Evolutionary conservation across 1,140 invertebrate genomes (phyloP).

Genomic region (Ditylenchus dipsaci): DNA sequence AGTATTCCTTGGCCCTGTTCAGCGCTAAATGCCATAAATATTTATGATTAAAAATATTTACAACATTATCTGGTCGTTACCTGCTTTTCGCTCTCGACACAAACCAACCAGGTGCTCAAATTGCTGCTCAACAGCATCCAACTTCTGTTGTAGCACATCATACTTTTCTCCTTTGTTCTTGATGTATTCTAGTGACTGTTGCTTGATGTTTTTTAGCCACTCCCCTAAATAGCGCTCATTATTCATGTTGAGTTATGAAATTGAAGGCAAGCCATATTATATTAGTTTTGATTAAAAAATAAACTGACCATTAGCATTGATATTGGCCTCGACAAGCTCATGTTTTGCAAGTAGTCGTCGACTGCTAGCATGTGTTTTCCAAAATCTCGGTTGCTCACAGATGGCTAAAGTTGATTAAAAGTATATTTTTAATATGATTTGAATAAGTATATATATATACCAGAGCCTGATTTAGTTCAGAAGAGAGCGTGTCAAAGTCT

Average conservation of each 20-base stretch:
- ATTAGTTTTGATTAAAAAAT: conserved; percentile 61
- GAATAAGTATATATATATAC: conserved; percentile 55
- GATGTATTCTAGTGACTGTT: conserved; percentile 62
- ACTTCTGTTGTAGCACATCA: conserved; percentile 43
- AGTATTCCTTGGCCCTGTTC: conserved; percentile 84
- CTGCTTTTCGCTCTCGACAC: conserved; percentile 73
- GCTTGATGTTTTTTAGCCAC: conserved; percentile 67
- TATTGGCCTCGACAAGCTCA: conserved; percentile 73
- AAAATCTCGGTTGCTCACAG: conserved; percentile 79
- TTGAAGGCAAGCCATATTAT: too few species aligned
- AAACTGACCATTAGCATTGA: conserved; percentile 72
- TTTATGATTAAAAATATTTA: too few species aligned
- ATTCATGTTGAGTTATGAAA: too few species aligned
- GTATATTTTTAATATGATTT: neutral
- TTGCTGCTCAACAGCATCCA: conserved; percentile 44
- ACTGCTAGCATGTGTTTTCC: conserved; percentile 85
- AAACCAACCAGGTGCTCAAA: conserved; percentile 66
- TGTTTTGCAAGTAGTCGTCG: conserved; percentile 87
- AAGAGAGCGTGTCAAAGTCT: conserved; percentile 72
- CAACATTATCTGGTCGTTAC: too few species aligned
- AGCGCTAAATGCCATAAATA: too few species aligned
- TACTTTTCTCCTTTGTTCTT: conserved; percentile 62
- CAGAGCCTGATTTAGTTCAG: conserved; percentile 75
- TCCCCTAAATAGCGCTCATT: conserved; percentile 58
- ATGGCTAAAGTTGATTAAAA: conserved; percentile 61